These are phyloP conservation scores for Aleiodes leptofemur DNA, from an alignment of 2,888 invertebrate species.

Conservation along the genomic window DNA sequence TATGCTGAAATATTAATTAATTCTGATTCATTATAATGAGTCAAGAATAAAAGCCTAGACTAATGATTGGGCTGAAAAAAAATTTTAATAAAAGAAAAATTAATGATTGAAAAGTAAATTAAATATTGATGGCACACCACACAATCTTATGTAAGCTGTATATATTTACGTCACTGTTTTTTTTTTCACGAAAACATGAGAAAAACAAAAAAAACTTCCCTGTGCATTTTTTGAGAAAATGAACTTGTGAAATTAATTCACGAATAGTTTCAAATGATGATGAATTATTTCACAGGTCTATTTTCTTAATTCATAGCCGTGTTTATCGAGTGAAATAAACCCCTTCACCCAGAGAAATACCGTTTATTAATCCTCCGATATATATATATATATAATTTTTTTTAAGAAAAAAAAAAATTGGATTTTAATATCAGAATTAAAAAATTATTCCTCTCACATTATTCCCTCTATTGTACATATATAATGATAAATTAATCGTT, in stretches of 20 bases:
- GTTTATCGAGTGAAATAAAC: constrained; percentile 33
- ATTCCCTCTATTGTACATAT: constrained; percentile 48
- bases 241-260: constrained; percentile 15
- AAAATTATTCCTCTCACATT: constrained; percentile 19
- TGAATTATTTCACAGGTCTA: constrained; percentile 31
- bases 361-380: constrained; percentile 32
- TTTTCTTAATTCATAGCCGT: constrained; percentile 20
- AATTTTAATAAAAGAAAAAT: not conserved
- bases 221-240: not conserved
- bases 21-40: constrained; percentile 13
- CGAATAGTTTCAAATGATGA: not conserved
- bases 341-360: constrained; percentile 11
- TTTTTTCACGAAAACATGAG: constrained; percentile 27
- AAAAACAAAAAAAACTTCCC: not conserved
- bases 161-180: constrained; percentile 44
- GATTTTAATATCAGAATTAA: not conserved
- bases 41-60: constrained; percentile 11
- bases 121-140: constrained; percentile 22
- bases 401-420: constrained; percentile 3
- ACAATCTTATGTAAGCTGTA: constrained; percentile 40
- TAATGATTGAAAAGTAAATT: constrained; percentile 14
- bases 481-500: constrained; percentile 60
- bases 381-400: not conserved
- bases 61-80: not conserved
- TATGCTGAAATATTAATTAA: constrained; percentile 18